phyloP scores from a whole-genome alignment of 2,113 vertebrate genomes.

The Perognathus longimembris region DNA sequence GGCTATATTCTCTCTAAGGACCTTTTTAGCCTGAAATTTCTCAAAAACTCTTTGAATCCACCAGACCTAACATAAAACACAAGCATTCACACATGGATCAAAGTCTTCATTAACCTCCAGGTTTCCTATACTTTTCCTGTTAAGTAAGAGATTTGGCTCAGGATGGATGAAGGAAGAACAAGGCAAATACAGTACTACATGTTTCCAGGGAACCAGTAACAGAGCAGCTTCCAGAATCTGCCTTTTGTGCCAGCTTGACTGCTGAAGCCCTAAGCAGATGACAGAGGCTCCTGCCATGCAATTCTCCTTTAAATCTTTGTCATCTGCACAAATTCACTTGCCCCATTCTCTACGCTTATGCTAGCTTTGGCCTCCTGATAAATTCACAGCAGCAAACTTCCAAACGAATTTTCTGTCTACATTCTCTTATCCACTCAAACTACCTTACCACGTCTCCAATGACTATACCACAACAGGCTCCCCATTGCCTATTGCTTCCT shows the following conservation, averaged over 20 bases:
- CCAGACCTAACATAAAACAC: conserved; percentile 24
- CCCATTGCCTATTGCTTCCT: neutral
- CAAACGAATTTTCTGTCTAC: conserved; percentile 13
- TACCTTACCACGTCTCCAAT: neutral
- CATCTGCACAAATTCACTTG: conserved; percentile 3
- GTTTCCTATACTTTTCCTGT: conserved; percentile 50
- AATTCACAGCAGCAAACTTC: neutral
- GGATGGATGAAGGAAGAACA: conserved; percentile 11
- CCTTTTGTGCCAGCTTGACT: conserved; percentile 31
- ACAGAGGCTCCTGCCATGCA: neutral
- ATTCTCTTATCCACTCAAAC: conserved; percentile 6
- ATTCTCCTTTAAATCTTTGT: conserved; percentile 50
- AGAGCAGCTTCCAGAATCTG: neutral
- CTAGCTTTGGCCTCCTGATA: neutral
- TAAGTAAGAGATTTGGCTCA: conserved; percentile 60
- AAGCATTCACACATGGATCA: neutral
- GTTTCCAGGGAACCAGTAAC: conserved; percentile 12
- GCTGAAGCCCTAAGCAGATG: conserved; percentile 36
- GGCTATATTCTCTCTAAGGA: neutral
- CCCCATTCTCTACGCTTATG: neutral
- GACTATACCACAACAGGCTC: neutral
- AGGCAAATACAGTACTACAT: neutral
- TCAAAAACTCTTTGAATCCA: conserved; percentile 44
- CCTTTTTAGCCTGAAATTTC: conserved; percentile 1
- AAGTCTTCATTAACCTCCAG: conserved; percentile 27